Conservation (phyloP, 1,140 invertebrate genomes). For the Eriosoma lanigerum region DNA sequence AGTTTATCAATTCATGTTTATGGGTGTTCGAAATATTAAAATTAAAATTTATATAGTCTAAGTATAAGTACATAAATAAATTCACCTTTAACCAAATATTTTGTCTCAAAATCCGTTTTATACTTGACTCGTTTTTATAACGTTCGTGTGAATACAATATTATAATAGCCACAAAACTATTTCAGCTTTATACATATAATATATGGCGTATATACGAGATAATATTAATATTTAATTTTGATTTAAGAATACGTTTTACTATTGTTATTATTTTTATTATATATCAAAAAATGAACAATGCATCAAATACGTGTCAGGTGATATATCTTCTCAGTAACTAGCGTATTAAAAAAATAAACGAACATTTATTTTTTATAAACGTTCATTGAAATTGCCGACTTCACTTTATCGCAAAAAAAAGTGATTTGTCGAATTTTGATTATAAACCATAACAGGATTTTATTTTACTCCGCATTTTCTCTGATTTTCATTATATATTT, state of each 20-base stretch:
- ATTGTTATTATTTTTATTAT: background rate
- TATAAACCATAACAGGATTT: conserved; percentile 24
- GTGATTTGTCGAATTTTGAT: conserved; percentile 7
- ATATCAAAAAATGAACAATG: background rate
- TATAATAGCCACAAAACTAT: too few relatives aligned
- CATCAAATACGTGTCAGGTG: background rate
- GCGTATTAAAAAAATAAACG: conserved; percentile 6
- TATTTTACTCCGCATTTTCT: conserved; percentile 16
- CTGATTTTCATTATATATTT: conserved; percentile 31
- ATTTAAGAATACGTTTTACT: background rate
- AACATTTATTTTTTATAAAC: background rate
- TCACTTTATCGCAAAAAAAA: background rate
- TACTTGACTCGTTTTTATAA: too few relatives aligned
- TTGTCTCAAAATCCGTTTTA: too few relatives aligned
- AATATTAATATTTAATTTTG: background rate
- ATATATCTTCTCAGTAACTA: background rate
- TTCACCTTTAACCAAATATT: background rate
- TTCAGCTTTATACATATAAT: too few relatives aligned
- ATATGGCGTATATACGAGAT: too few relatives aligned
- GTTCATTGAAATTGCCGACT: conserved; percentile 28
- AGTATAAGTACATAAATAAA: background rate
- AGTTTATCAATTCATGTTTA: too few relatives aligned
- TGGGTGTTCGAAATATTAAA: too few relatives aligned
- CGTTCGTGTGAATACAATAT: too few relatives aligned
- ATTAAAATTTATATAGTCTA: too few relatives aligned